Evolutionary conservation across 2,888 invertebrate species (phyloP), one percentile per base, ranked within the genome.

Genomic region (Herminia tarsipennalis): DNA sequence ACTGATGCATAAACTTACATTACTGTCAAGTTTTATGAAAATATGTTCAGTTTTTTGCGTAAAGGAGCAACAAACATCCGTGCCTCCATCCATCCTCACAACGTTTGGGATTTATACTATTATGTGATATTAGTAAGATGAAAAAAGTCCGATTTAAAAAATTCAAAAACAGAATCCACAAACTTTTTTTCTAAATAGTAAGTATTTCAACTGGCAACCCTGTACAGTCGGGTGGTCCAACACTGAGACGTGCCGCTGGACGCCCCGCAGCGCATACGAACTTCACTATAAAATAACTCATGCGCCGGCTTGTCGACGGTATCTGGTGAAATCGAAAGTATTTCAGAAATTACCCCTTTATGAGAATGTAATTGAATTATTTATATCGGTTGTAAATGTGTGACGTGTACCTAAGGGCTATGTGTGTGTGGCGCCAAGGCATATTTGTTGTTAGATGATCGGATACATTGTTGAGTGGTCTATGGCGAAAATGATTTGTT

Each of bases 211-310:
- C 57, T 73, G 70, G 62, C 73, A 76, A 66, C 64, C 64, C 70
- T 68, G 70, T 4, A 2, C n/a, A 25, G 64, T 71, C 79, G 82
- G 86, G 83, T 84, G 86, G 84, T 86, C 83, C 68, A 52, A 42
- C 62, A 59, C 61, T 73, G 65, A 36, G 36, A 71, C 66, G 69
- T 47, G 66, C 71, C 72, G 72, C 70, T 67, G 61, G 59, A 73
- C 73, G 65, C 70, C 81, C 82, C 71, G 81, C 81, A 75, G 85
- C 42, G 83, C 80, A 76, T 78, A 73, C 76, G 76, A 65, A 66
- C 70, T 33, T 39, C 17, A 12, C 28, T 37, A 30, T 56, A 53
- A 42, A 43, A 60, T 64, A 60, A 47, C 52, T 62, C 56, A 49
- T 47, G 45, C 13, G 33, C 20, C 21, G 49, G 10, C 25, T 48